phyloP scores from a whole-genome alignment of 2,113 vertebrate genomes.

The Eulemur rufifrons region DNA sequence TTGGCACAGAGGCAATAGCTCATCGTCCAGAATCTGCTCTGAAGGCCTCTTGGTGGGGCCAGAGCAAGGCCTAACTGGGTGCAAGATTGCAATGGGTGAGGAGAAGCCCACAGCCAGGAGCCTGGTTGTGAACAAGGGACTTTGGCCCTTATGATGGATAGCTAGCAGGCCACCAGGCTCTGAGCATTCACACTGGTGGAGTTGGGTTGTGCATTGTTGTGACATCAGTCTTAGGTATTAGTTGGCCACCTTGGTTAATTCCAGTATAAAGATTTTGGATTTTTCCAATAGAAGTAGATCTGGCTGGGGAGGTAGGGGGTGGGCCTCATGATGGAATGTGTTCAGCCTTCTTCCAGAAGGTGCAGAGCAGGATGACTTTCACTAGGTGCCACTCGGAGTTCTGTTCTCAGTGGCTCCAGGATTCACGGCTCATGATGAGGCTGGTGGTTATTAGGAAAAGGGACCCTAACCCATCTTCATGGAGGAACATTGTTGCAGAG shows the following conservation, averaged over 20 bases:
- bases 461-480: rapidly evolving
- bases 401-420: neutral
- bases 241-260: neutral
- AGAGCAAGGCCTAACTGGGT: neutral
- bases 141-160: neutral
- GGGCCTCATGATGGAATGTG: neutral
- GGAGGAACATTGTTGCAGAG: neutral
- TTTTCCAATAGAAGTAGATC: neutral
- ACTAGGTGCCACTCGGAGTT: neutral
- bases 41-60: neutral
- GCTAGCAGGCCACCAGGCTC: neutral
- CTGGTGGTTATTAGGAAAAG: neutral
- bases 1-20: neutral
- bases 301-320: neutral
- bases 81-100: rapidly evolving
- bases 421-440: neutral
- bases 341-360: neutral
- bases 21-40: neutral
- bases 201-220: rapidly evolving
- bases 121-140: neutral
- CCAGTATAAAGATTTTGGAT: neutral
- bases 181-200: neutral
- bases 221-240: rapidly evolving
- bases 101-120: neutral
- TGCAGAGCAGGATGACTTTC: neutral